These are phyloP conservation scores for Drosophila mayaguana DNA, from an alignment of 2,888 invertebrate species.

Conservation along the genomic window DNA sequence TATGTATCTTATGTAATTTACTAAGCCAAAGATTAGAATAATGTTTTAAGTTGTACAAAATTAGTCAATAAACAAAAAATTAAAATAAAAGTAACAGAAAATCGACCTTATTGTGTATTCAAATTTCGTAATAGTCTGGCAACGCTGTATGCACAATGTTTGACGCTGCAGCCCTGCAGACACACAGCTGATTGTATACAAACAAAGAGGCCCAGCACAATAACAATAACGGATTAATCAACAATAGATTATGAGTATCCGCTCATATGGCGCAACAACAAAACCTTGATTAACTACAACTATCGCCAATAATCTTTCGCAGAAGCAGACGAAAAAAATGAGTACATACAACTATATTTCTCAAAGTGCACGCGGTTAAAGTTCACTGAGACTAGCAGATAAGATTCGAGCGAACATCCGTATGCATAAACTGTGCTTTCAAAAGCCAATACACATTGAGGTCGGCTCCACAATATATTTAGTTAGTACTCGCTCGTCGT, in stretches of 20 bases:
- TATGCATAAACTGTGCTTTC: conserved; percentile 29
- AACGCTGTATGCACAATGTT: conserved; percentile 9
- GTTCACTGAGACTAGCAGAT: conserved; percentile 46
- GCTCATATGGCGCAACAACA: conserved; percentile 28
- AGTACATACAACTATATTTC: conserved; percentile 22
- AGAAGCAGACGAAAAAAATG: conserved; percentile 5
- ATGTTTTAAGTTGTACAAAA: conserved; percentile 18
- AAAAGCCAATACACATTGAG: conserved; percentile 23
- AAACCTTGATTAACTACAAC: conserved; percentile 41
- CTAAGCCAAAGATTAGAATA: conserved; percentile 69
- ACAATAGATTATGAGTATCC: conserved; percentile 37
- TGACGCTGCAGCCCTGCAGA: conserved; percentile 34
- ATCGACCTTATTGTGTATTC: neutral
- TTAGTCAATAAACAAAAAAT: conserved; percentile 37
- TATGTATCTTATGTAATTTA: conserved; percentile 46
- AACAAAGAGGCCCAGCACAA: conserved; percentile 35
- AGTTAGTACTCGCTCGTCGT: conserved; percentile 60
- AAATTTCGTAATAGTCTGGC: conserved; percentile 11
- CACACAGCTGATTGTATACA: conserved; percentile 40
- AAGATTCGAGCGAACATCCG: conserved; percentile 37
- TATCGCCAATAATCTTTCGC: conserved; percentile 41
- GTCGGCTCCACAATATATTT: conserved; percentile 33
- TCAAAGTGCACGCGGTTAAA: conserved; percentile 37
- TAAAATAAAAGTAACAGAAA: neutral
- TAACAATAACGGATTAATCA: conserved; percentile 37